phyloP scores from a whole-genome alignment of 2,888 invertebrate genomes.

The Idaea biselata region DNA sequence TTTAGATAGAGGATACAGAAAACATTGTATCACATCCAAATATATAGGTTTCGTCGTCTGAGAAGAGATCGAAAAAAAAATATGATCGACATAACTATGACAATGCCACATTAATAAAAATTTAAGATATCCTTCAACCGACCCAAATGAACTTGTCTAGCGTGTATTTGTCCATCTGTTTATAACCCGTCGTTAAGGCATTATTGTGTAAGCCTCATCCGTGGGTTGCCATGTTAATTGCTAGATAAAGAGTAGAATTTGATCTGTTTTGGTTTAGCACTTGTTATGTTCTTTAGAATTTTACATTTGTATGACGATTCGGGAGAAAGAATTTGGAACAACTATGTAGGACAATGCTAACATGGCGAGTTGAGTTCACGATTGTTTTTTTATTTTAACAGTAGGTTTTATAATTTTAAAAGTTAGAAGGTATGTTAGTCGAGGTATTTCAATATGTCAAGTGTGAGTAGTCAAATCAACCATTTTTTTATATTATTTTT shows the following conservation, averaged over 20 bases:
- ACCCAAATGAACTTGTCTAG: not conserved
- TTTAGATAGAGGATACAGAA: too few relatives aligned
- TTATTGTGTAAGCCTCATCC: conserved; percentile 45
- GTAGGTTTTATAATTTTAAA: too few relatives aligned
- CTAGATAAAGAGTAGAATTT: conserved; percentile 62
- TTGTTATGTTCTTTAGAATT: conserved; percentile 34
- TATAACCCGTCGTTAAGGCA: conserved; percentile 49
- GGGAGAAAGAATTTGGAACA: not conserved
- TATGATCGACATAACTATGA: too few relatives aligned
- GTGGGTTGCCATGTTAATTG: conserved; percentile 61
- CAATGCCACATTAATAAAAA: too few relatives aligned
- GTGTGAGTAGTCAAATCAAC: too few relatives aligned
- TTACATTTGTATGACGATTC: conserved; percentile 22
- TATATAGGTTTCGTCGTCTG: too few relatives aligned
- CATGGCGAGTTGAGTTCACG: not conserved
- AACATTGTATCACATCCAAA: too few relatives aligned
- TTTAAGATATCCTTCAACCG: too few relatives aligned
- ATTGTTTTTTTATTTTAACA: not conserved
- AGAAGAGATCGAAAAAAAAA: too few relatives aligned
- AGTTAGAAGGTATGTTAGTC: too few relatives aligned
- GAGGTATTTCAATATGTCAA: too few relatives aligned
- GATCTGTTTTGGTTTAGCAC: conserved; percentile 46
- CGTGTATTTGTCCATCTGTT: conserved; percentile 42
- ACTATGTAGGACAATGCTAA: not conserved
- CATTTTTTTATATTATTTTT: too few relatives aligned